A percentile compares a stretch with the other conserved stretches of the same genome.
phyloP scores from a whole-genome alignment of 2,113 vertebrate genomes.

The Crotalus horridus region DNA sequence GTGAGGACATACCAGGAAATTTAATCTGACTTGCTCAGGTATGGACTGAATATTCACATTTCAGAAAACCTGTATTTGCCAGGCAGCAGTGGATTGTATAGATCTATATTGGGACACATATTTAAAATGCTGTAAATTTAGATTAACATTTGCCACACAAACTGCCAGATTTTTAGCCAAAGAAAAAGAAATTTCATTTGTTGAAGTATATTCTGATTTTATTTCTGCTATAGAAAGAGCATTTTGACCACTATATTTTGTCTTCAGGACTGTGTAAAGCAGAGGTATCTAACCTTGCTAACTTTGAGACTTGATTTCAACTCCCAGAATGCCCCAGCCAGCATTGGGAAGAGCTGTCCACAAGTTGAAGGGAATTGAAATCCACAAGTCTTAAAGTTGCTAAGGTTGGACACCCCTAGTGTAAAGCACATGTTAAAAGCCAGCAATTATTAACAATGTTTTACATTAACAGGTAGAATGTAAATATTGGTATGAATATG shows the following conservation, averaged over 20 bases:
- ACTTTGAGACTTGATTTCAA: not conserved
- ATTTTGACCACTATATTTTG: constrained; percentile 31
- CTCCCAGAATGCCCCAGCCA: not conserved
- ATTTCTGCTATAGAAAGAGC: not conserved
- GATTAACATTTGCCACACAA: constrained; percentile 67
- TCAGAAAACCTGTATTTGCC: constrained; percentile 65
- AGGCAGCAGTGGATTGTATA: constrained; percentile 57
- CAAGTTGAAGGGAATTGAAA: not conserved
- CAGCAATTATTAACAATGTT: constrained; percentile 24
- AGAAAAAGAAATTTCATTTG: not conserved
- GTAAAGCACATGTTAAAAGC: not conserved
- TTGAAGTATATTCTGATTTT: not conserved
- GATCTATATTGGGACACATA: constrained; percentile 73
- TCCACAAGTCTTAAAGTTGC: not conserved
- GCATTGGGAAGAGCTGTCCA: not conserved
- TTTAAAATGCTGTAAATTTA: constrained; percentile 72
- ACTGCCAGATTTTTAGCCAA: not conserved
- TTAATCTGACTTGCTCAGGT: constrained; percentile 69
- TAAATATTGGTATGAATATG: constrained; percentile 14
- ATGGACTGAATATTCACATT: constrained; percentile 60
- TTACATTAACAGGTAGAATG: not conserved
- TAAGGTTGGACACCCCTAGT: not conserved
- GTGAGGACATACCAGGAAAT: constrained; percentile 70
- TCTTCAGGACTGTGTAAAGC: constrained; percentile 8
- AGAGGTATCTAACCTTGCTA: not conserved